Base-by-base conservation (phyloP, 2,797 vertebrate species). In the Steatocranus sp. region DNA sequence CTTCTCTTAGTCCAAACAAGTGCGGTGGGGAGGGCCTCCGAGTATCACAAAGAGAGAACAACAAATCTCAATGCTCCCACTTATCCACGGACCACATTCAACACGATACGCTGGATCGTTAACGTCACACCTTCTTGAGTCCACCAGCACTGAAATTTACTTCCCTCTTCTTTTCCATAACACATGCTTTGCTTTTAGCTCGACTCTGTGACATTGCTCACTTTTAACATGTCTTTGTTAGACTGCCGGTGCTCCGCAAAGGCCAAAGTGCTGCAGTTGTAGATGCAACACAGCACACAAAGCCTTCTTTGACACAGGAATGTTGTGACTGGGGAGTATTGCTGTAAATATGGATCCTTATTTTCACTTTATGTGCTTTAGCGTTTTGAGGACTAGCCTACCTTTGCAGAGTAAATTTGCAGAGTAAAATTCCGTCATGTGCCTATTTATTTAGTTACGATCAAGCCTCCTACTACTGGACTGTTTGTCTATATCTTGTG, bases 341-440 rank as follows among this genome's bases (percentile, higher is more conserved):
- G 77, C 85, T 95, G 94, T 95, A 94, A 91, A 95, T 94, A 94
- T 10, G 63, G 49, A 89, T 80, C 80, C 76, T 49, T 75, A 50
- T 50, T 80, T 74, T 80, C 50, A 81, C 75, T 54, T 56, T 77
- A 90, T 88, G 88, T 90, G 90, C 76, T 86, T 90, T 14, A 68
- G 86, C 84, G 87, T 94, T 93, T 93, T 90, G 91, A 94, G 89
- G 89, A 91, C 91, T 94, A 86, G 92, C 86, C 88, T 82, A 68
- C 89, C 87, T 93, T 93, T 92, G 86, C 87, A 80, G 76, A 80
- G 81, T 83, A 56, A 50, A 83, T 86, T 50, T 73, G 68, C 68
- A 73, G 68, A 73, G 83, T 83, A 68, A 49, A 85, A 86, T 58
- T 86, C 87, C 80, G 85, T 83, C 3, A 77, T 41, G 91, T 93